Conservation (phyloP, 2,888 invertebrate species). For the Nomada fabriciana region DNA sequence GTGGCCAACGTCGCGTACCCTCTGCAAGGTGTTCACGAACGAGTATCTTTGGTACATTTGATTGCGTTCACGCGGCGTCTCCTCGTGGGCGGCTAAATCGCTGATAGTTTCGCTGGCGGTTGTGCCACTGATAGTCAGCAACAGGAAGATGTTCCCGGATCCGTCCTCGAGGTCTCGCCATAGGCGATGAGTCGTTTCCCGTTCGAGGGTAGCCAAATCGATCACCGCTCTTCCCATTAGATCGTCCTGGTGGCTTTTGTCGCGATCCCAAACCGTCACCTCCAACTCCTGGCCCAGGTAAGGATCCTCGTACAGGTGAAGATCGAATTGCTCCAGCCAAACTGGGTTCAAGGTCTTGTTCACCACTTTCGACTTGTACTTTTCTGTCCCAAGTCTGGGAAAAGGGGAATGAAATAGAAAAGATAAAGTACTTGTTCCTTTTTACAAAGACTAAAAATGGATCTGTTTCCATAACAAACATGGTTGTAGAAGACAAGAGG, state of each 20-base stretch:
- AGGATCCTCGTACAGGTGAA: conserved; percentile 96
- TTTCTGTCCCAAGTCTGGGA: conserved; percentile 96
- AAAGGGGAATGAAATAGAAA: neutral
- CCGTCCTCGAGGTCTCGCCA: conserved; percentile 96
- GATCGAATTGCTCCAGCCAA: conserved; percentile 99
- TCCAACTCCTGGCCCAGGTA: conserved; percentile 94
- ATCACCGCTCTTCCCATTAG: conserved; percentile 94
- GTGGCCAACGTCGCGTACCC: conserved; percentile 95
- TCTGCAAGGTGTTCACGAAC: conserved; percentile 87
- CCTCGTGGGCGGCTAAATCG: conserved; percentile 94
- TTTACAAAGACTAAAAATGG: too few species aligned
- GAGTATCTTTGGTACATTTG: conserved; percentile 78
- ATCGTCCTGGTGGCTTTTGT: conserved; percentile 93
- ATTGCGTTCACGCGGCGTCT: conserved; percentile 90
- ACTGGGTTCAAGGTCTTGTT: conserved; percentile 94
- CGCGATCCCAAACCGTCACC: conserved; percentile 96
- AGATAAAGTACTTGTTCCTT: too few species aligned
- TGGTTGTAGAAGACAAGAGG: neutral
- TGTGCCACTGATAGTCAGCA: conserved; percentile 97
- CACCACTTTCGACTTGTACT: conserved; percentile 97
- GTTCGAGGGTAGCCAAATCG: conserved; percentile 92
- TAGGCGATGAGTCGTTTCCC: conserved; percentile 96
- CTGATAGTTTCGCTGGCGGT: conserved; percentile 97
- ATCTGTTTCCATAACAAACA: neutral
- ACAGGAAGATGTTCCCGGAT: conserved; percentile 92